Base-by-base conservation (phyloP, 2,888 invertebrate genomes). In the Hydraecia micacea region DNA sequence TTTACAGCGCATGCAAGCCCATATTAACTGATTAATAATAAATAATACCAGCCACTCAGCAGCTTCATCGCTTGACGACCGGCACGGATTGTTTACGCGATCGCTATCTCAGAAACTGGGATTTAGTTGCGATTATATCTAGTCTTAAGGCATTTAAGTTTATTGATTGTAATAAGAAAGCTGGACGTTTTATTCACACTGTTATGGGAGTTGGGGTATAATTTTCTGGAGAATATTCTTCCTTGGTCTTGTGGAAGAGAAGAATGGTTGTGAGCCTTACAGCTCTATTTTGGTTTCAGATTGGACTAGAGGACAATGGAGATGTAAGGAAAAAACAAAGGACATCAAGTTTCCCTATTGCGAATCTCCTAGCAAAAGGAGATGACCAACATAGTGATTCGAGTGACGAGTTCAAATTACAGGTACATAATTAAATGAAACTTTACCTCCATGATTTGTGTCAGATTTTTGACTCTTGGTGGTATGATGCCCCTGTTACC, bases 11-110 rank as follows among this genome's bases (percentile, higher is more conserved):
- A 80, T 80, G 71, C 80, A 85, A 83, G 84, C 84, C 84, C 84
- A 42, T 86, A 83, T 81, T 84, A 85, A 83, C 89, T 81, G 88
- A 87, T 87, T 87, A 88, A 84, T 89, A 85, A 90, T 88, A 88
- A 88, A 88, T 88, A 87, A 89, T 85, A 79, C 76, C 42, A 58
- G 25, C 84, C 73, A 73, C 76, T 79, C 86, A 80, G 81, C 87
- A 77, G 87, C 77, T 83, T 83, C 81, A 79, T 73, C 80, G 84
- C 82, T 86, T 86, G 86, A 78, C 74, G 83, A 85, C 83, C 80
- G 55, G 79, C 79, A 77, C 71, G 83, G 76, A 89, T 89, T 89
- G 88, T 87, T 88, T 84, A 84, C 86, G 75, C 69, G 88, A 87
- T 86, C 68, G 15, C 67, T 84, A 87, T 88, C 86, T 84, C 13